Percentiles rank a stretch among this genome's conserved stretches.
phyloP scores from a whole-genome alignment of 2,888 invertebrate species.

The Euzetes globulus region DNA sequence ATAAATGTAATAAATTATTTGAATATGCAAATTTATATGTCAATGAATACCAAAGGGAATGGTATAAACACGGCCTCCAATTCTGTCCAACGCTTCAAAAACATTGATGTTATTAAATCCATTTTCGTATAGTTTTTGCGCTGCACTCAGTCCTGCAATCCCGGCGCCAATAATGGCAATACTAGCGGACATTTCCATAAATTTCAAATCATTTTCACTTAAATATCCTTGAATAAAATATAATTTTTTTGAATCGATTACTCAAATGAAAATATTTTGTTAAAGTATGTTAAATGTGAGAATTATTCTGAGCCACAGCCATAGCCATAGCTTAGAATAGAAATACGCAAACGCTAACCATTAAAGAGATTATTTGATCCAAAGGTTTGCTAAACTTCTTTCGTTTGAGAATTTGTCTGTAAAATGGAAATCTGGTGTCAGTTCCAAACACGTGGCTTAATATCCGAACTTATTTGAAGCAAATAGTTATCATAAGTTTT shows the following conservation, averaged over 20 bases:
- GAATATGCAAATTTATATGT: background rate
- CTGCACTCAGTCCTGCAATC: slow-evolving; percentile 43
- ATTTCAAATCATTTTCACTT: slow-evolving; percentile 3
- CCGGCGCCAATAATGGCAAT: slow-evolving; percentile 44
- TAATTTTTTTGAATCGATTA: no score
- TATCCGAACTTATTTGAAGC: no score
- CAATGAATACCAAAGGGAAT: slow-evolving; percentile 34
- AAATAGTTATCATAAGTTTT: no score
- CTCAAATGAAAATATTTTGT: background rate
- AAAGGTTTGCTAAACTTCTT: background rate
- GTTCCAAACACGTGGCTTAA: background rate
- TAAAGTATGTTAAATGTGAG: background rate
- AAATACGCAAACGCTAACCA: slow-evolving; percentile 10
- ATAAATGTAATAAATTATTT: background rate
- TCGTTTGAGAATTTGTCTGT: background rate
- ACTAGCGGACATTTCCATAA: background rate
- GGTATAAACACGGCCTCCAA: slow-evolving; percentile 56
- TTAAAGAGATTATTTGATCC: background rate
- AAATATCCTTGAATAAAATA: background rate
- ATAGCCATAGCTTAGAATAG: background rate
- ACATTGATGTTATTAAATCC: slow-evolving; percentile 42
- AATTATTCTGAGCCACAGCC: background rate
- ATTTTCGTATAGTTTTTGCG: slow-evolving; percentile 39
- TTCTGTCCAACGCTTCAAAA: slow-evolving; percentile 50
- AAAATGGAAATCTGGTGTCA: background rate